A percentile compares a stretch with the other conserved stretches of the same genome.
These are phyloP conservation scores for Simalia tracyae DNA, from an alignment of 2,797 vertebrate species.

Conservation along the genomic window DNA sequence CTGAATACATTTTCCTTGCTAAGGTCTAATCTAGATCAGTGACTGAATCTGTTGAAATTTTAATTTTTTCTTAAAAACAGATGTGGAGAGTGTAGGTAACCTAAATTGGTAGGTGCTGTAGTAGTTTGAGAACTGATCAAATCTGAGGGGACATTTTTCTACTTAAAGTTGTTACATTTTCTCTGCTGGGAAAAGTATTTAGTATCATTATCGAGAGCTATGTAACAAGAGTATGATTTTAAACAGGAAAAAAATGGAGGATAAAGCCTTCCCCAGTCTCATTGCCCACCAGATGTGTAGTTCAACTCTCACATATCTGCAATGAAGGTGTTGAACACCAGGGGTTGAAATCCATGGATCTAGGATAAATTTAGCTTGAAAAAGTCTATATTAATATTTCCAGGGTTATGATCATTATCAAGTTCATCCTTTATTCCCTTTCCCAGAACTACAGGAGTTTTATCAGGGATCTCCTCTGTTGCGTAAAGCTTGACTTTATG, in stretches of 20 bases:
- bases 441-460: not conserved
- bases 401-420: not conserved
- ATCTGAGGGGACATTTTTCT: not conserved
- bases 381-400: not conserved
- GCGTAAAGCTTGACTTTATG: not conserved
- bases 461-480: not conserved
- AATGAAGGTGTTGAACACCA: no score
- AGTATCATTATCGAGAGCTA: not conserved
- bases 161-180: not conserved
- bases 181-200: not conserved
- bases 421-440: not conserved
- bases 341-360: no score
- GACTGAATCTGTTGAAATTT: not conserved
- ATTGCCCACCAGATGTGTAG: no score
- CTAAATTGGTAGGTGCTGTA: not conserved
- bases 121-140: not conserved
- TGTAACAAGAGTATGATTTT: not conserved
- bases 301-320: no score
- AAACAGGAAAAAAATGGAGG: no score
- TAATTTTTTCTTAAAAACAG: not conserved
- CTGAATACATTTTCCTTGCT: not conserved
- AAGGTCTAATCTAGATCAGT: not conserved
- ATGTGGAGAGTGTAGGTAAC: not conserved
- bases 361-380: no score
- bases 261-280: no score